phyloP scores from a whole-genome alignment of 2,888 invertebrate species.

The Cyrtodaria siliqua region DNA sequence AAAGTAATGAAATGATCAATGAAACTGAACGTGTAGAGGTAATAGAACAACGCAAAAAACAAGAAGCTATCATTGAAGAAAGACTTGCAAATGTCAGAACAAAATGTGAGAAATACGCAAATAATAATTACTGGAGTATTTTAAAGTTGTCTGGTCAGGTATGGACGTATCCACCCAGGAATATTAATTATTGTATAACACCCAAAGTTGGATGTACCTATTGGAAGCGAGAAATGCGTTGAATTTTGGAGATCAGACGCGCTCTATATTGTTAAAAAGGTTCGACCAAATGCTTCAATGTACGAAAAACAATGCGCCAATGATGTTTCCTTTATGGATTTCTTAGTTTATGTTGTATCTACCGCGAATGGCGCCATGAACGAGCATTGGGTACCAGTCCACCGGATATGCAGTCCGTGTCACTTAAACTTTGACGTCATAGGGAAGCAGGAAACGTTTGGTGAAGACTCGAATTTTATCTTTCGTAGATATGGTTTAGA shows the following conservation, averaged over 20 bases:
- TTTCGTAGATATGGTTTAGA: conserved; percentile 34
- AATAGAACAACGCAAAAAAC: no score
- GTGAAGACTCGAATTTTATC: conserved; percentile 28
- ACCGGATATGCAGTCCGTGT: conserved; percentile 57
- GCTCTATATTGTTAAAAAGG: conserved; percentile 22
- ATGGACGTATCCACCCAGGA: not conserved
- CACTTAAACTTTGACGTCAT: conserved; percentile 47
- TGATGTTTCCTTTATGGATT: conserved; percentile 56
- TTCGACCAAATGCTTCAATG: conserved; percentile 11
- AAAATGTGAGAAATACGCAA: not conserved
- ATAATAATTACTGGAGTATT: not conserved
- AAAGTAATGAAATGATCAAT: no score
- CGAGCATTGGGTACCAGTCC: conserved; percentile 56
- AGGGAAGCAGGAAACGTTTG: conserved; percentile 56
- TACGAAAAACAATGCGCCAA: conserved; percentile 35
- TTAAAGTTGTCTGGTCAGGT: not conserved
- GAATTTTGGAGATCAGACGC: conserved; percentile 58
- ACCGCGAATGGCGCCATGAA: conserved; percentile 9
- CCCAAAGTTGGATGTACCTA: conserved; percentile 37
- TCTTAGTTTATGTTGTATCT: conserved; percentile 43
- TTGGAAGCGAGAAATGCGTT: conserved; percentile 39
- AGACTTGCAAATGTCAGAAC: not conserved
- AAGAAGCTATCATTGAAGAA: not conserved
- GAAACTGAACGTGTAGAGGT: no score
- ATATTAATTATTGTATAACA: not conserved